These are phyloP conservation scores for Poeciliopsis presidionis DNA, from an alignment of 2,797 vertebrate species.

Conservation along the genomic window DNA sequence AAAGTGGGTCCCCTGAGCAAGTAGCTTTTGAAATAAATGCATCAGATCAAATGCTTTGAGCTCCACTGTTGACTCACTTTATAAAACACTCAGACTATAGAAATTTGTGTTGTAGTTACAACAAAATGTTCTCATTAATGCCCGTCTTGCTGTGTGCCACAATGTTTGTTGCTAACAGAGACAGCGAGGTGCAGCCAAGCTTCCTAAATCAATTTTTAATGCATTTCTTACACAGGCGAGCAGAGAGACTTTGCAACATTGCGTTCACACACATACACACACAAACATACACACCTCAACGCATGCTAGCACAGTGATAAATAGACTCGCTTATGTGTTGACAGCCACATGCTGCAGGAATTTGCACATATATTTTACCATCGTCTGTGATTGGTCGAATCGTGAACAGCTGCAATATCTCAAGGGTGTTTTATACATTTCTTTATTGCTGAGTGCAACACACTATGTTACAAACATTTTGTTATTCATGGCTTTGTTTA, in stretches of 20 bases:
- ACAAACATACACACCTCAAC: constrained; percentile 8
- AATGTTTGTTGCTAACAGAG: constrained; percentile 64
- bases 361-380: constrained; percentile 27
- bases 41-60: background rate
- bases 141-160: constrained; percentile 22
- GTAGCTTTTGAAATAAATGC: background rate
- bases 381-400: background rate
- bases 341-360: constrained; percentile 28
- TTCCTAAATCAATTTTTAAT: constrained; percentile 78
- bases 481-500: background rate
- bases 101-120: constrained; percentile 4
- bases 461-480: background rate
- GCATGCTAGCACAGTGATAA: constrained; percentile 25
- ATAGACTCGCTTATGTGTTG: constrained; percentile 36
- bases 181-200: constrained; percentile 50
- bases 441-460: background rate
- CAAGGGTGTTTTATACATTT: background rate
- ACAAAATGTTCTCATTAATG: constrained; percentile 10
- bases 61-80: background rate
- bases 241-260: constrained; percentile 38
- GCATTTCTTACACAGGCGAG: constrained; percentile 56
- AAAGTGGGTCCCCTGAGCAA: background rate
- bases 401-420: background rate
- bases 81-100: constrained; percentile 2
- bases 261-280: constrained; percentile 2